Evolutionary conservation across 1,140 invertebrate genomes (phyloP).

Genomic region (Brachionus asplanchnoidis): DNA sequence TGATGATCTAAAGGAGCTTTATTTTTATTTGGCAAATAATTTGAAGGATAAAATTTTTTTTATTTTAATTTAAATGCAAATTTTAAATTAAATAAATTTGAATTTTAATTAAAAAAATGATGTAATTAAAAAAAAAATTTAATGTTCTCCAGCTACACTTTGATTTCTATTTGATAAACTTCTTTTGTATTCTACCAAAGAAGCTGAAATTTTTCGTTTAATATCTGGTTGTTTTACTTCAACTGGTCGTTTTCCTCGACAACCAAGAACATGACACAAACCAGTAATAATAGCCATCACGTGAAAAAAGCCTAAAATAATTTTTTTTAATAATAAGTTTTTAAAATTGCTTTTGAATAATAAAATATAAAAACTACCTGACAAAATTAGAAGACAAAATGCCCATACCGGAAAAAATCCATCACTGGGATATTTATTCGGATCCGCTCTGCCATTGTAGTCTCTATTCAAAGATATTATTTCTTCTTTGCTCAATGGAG

Average conservation of each 20-base stretch:
- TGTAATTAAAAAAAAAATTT: slow-evolving; percentile 10
- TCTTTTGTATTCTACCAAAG: background rate
- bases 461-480: background rate
- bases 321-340: too few species aligned
- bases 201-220: background rate
- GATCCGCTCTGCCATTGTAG: background rate
- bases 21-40: slow-evolving; percentile 32
- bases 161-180: background rate
- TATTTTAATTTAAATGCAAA: slow-evolving; percentile 40
- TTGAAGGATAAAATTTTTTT: slow-evolving; percentile 21
- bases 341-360: background rate
- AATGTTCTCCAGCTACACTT: background rate
- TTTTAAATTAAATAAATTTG: background rate
- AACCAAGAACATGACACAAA: background rate
- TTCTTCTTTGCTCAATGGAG: background rate
- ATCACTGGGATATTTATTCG: slow-evolving; percentile 15
- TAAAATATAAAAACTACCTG: background rate
- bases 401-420: slow-evolving; percentile 14
- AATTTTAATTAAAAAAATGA: slow-evolving; percentile 29
- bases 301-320: background rate
- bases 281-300: background rate
- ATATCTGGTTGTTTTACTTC: background rate
- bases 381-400: background rate
- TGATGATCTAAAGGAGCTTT: background rate
- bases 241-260: background rate